Base-by-base conservation (phyloP, 1,140 invertebrate species). In the Lasioglossum baleicum region DNA sequence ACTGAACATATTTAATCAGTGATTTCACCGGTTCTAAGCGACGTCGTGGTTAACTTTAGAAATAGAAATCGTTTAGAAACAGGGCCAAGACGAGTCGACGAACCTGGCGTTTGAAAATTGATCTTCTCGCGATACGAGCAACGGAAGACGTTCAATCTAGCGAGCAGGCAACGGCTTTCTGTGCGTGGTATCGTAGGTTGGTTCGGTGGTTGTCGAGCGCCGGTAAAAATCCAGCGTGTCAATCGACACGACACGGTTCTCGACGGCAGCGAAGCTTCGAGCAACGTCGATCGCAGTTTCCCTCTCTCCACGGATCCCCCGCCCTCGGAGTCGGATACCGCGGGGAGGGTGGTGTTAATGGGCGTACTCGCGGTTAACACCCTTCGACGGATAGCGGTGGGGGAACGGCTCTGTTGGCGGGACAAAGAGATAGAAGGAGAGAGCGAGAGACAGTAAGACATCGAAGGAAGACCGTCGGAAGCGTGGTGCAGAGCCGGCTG, bases 311-410 rank as follows among this genome's bases (percentile, higher is more conserved):
- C 2, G 2, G n/a, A 5, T 56, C 48, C 22, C 70, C 48, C 70
- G 35, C 35, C 51, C 17, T 2, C 7, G 35, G 8, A 5, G 10
- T 13, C 13, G 11, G 7, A 20, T 11, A 5, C 10, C 81, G 82
- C 85, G 79, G 35, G 61, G 51, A 72, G 90, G 90, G 88, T 91
- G 86, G 91, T 91, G 91, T 92, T 92, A 92, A 92, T 92, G 91
- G 92, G 91, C 92, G 92, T 92, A 93, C 90, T 93, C 91, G 92
- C 88, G 91, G 91, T 92, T 93, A 93, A 92, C 92, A 93, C 92
- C 90, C 91, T 91, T 86, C 87, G 71, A 77, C 80, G 13, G 67
- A 6, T 0, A 11, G 1, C 71, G 42, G 84, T 75, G 84, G 82
- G 76, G 15, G 44, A 58, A 20, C 4, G 17, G 56, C 17, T 7